phyloP scores from a whole-genome alignment of 1,140 invertebrate genomes.

The Vanessa tameamea region DNA sequence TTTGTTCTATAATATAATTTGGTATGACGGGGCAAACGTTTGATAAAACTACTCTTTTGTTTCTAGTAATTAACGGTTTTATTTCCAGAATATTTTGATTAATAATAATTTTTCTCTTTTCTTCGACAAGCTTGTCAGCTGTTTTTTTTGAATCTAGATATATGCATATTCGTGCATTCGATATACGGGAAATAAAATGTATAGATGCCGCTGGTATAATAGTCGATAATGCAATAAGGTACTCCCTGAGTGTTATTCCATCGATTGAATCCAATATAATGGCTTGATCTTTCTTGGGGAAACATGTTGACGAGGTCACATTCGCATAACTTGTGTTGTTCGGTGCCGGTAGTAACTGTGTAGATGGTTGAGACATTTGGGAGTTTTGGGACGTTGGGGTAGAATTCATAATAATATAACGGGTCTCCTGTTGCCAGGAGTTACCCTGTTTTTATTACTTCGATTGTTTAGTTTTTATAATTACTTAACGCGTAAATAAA shows the following conservation, averaged over 20 bases:
- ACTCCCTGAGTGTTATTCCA: no score
- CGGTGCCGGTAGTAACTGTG: no score
- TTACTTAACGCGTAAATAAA: background rate
- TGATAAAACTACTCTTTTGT: constrained; percentile 42
- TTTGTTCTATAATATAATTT: constrained; percentile 36
- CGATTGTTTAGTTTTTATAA: background rate
- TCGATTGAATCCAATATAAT: no score
- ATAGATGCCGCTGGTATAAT: constrained; percentile 13
- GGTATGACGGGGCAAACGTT: constrained; percentile 27
- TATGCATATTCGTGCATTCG: constrained; percentile 24
- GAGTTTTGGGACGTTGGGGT: no score
- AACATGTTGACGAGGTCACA: background rate
- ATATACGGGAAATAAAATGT: constrained; percentile 38
- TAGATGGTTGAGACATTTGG: no score
- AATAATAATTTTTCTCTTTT: constrained; percentile 24
- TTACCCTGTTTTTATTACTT: background rate
- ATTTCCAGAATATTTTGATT: constrained; percentile 29
- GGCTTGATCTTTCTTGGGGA: constrained; percentile 10
- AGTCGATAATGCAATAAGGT: no score
- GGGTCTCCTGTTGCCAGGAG: background rate
- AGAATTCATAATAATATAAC: no score
- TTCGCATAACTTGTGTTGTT: no score
- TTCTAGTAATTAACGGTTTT: constrained; percentile 39
- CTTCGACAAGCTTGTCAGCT: constrained; percentile 25
- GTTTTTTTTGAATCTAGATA: constrained; percentile 16